A percentile compares a stretch with the other conserved stretches of the same genome.
Conservation (phyloP, 2,888 invertebrate species). For the Diogma glabrata region DNA sequence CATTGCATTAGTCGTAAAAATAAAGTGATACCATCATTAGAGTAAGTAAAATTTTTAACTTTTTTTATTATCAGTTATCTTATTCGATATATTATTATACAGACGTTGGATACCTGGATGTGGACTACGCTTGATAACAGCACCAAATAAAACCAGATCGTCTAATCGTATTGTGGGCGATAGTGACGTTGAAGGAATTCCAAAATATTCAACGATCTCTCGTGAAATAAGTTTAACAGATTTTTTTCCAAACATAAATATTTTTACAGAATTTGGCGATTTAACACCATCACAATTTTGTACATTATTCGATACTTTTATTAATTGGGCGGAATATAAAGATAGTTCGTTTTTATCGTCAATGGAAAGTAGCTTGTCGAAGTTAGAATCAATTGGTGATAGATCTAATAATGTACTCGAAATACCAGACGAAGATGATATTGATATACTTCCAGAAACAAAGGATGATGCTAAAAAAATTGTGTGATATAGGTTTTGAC, state of each 20-base stretch:
- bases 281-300: conserved; percentile 50
- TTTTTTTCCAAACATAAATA: conserved; percentile 45
- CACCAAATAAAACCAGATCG: conserved; percentile 16
- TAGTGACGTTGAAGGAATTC: conserved; percentile 24
- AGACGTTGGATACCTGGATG: conserved; percentile 64
- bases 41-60: conserved; percentile 48
- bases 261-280: conserved; percentile 62
- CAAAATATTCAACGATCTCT: conserved; percentile 26
- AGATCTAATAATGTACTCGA: conserved; percentile 24
- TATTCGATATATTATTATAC: conserved; percentile 18
- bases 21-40: conserved; percentile 57
- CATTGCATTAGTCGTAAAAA: conserved; percentile 46
- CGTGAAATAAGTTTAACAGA: conserved; percentile 26
- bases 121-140: conserved; percentile 49
- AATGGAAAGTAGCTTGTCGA: conserved; percentile 48
- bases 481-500: too few relatives aligned
- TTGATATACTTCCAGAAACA: too few relatives aligned
- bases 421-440: conserved; percentile 29
- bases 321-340: conserved; percentile 49
- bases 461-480: not conserved
- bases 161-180: too few relatives aligned
- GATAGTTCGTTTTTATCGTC: conserved; percentile 52
- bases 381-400: conserved; percentile 35
- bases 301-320: conserved; percentile 48
- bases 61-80: conserved; percentile 12